Base-by-base conservation (phyloP, 2,888 invertebrate genomes). In the Dynastes tityus region DNA sequence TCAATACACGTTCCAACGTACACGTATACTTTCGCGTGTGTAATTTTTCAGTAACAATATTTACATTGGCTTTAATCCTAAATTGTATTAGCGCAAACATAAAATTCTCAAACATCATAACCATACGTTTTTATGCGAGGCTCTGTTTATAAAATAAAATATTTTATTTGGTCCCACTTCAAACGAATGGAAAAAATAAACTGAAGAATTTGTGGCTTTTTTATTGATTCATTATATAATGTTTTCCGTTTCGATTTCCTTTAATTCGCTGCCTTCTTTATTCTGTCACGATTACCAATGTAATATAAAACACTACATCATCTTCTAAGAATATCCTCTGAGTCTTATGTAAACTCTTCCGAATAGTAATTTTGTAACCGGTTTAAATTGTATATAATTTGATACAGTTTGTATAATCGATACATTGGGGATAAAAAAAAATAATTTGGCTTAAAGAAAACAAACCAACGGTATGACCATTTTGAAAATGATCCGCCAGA, bases 221-320 rank as follows among this genome's bases (percentile, higher is more conserved):
- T 74, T 74, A 74, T 74, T 45, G 73, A 74, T 63, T 40, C 73
- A 45, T 74, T 74, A 74, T 74, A 74, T 74, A 74, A 74, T 27
- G 61, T 63, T 74, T 61, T 74, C 58, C 61, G 55, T 74, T 58
- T 63, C 16, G 63, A 74, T 74, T 74, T 45, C 45, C 16, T 61
- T 61, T 74, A 74, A 74, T 58, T 22, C 45, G 16, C 16, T 32
- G 49, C 27, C 4, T 49, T 61, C 73, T 63, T 74, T 74, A 61
- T 74, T 61, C 61, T 45, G 73, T 61, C 22, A 74, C 73, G 61
- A 74, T 61, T 71, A 37, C 45, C 61, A 9, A 40, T 55, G 16
- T 13, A 58, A 74, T 61, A 49, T 51, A 51, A 45, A 45, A 61
- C 27, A 61, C 61, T 13, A 40, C 61, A 61, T 61, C 40, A 74